Evolutionary conservation across 2,888 invertebrate genomes (phyloP).

Genomic region (Thera britannica): DNA sequence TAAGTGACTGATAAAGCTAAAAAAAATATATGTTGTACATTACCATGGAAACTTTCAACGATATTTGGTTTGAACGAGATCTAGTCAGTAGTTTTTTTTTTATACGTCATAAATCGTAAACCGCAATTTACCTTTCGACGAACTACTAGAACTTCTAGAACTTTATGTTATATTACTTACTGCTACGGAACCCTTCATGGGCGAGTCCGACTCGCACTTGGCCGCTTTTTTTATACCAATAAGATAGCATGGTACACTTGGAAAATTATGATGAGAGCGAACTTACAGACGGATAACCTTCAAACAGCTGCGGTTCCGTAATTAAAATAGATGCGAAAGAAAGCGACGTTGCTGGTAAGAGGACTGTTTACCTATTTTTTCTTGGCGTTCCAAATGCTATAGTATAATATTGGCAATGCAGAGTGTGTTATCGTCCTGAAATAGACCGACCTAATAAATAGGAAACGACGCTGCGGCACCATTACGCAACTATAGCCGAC

Average conservation of each 20-base stretch:
- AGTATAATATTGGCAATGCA: constrained; percentile 65
- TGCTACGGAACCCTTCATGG: too few species aligned
- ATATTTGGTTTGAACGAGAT: too few species aligned
- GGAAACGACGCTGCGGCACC: constrained; percentile 59
- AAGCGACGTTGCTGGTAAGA: constrained; percentile 13
- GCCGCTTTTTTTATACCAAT: neutral
- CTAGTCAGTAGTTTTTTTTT: too few species aligned
- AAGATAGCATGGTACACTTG: neutral
- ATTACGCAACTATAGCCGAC: constrained; percentile 64
- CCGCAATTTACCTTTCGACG: too few species aligned
- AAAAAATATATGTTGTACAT: too few species aligned
- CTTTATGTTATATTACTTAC: too few species aligned
- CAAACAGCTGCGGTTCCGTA: neutral
- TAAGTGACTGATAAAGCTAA: too few species aligned
- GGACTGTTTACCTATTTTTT: constrained; percentile 32
- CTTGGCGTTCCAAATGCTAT: constrained; percentile 47
- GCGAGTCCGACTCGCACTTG: too few species aligned
- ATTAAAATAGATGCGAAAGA: neutral
- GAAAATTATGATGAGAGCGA: neutral
- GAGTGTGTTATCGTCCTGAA: constrained; percentile 62
- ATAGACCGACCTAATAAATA: constrained; percentile 79
- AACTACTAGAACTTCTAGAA: too few species aligned
- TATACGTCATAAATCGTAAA: too few species aligned
- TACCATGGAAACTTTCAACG: too few species aligned
- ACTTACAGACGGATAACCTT: neutral